Percentiles rank a stretch among this genome's conserved stretches.
phyloP scores from a whole-genome alignment of 2,888 invertebrate genomes.

The Didymodactylos carnosus region DNA sequence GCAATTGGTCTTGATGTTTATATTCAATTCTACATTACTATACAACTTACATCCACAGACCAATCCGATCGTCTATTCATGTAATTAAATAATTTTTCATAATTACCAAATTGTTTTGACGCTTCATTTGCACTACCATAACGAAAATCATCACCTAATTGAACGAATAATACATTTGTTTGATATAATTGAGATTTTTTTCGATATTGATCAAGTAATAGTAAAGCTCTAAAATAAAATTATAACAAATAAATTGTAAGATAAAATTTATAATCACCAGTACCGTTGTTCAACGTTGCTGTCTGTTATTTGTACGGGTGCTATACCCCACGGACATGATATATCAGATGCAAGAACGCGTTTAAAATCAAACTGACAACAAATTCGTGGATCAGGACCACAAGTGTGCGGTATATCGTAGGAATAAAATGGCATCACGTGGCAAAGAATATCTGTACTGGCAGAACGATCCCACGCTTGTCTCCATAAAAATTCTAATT shows the following conservation, averaged over 20 bases:
- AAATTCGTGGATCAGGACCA: slow-evolving; percentile 79
- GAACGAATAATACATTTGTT: slow-evolving; percentile 26
- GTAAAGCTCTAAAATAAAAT: slow-evolving; percentile 40
- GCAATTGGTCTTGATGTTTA: no score
- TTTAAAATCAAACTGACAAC: slow-evolving; percentile 94
- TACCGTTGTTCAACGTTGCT: slow-evolving; percentile 52
- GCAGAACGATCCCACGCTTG: slow-evolving; percentile 50
- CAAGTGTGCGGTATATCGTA: slow-evolving; percentile 96
- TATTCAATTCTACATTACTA: no score
- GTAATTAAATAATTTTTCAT: slow-evolving; percentile 29
- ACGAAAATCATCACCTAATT: slow-evolving; percentile 34
- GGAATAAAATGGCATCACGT: slow-evolving; percentile 96
- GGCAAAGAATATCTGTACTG: slow-evolving; percentile 55
- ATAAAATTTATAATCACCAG: neutral
- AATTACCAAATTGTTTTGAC: slow-evolving; percentile 30
- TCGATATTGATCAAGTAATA: slow-evolving; percentile 31
- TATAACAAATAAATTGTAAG: neutral
- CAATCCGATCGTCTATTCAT: slow-evolving; percentile 27
- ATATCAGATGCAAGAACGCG: slow-evolving; percentile 55
- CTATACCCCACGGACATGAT: slow-evolving; percentile 71
- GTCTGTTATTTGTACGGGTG: slow-evolving; percentile 59
- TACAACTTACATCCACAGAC: slow-evolving; percentile 22
- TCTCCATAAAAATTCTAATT: slow-evolving; percentile 76
- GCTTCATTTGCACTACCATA: slow-evolving; percentile 27
- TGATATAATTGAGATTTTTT: slow-evolving; percentile 31